A percentile compares a stretch with the other conserved stretches of the same genome.
Evolutionary conservation across 2,113 vertebrate genomes (phyloP).

Genomic region (Macquaria ambigua): DNA sequence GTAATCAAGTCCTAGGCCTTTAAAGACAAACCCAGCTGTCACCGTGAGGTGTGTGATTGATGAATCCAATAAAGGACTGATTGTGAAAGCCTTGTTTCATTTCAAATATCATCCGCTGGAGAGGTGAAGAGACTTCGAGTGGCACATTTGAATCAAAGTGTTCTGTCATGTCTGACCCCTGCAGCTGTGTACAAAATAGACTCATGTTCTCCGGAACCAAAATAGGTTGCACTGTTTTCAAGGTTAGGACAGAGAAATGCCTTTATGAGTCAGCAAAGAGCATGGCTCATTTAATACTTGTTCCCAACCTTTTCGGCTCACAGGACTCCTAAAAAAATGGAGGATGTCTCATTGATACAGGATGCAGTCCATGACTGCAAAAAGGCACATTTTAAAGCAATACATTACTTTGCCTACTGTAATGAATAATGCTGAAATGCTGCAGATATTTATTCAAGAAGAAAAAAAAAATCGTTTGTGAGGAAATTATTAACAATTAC

Average conservation of each 20-base stretch:
- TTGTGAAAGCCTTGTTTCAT: slow-evolving; percentile 58
- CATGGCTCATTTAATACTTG: slow-evolving; percentile 44
- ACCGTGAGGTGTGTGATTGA: slow-evolving; percentile 60
- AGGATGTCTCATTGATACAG: neutral
- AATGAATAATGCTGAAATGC: neutral
- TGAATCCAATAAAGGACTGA: slow-evolving; percentile 71
- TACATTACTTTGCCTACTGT: neutral
- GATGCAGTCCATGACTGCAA: neutral
- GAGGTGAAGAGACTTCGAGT: slow-evolving; percentile 44
- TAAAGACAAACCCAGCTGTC: slow-evolving; percentile 53
- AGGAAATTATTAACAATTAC: neutral
- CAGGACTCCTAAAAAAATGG: neutral
- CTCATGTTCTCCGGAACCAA: slow-evolving; percentile 36
- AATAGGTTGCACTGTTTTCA: slow-evolving; percentile 60
- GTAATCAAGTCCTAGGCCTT: slow-evolving; percentile 45
- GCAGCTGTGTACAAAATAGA: slow-evolving; percentile 52
- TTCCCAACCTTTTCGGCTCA: slow-evolving; percentile 37
- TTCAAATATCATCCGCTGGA: slow-evolving; percentile 40
- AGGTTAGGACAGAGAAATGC: slow-evolving; percentile 53
- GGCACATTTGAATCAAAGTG: slow-evolving; percentile 65
- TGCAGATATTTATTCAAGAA: neutral
- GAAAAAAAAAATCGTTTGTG: neutral
- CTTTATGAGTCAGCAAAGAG: slow-evolving; percentile 62
- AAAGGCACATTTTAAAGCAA: neutral
- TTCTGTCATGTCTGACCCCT: slow-evolving; percentile 60